phyloP scores from a whole-genome alignment of 2,888 invertebrate species.

The Trimorus sp. region DNA sequence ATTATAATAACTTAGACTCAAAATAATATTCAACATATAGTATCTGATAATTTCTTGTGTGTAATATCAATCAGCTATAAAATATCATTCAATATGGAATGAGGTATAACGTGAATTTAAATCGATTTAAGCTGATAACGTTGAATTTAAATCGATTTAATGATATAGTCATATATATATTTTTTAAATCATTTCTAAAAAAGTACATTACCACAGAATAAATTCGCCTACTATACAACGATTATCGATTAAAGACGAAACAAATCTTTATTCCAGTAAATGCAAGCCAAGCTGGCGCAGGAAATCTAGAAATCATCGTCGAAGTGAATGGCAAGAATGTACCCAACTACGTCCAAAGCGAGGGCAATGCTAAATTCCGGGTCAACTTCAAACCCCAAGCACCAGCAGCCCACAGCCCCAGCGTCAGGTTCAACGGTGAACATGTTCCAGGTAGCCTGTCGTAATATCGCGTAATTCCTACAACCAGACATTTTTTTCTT shows the following conservation, averaged over 20 bases:
- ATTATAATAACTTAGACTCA: neutral
- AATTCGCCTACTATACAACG: no score
- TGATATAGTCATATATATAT: no score
- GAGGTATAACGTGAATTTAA: no score
- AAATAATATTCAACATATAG: neutral
- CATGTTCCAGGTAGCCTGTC: conserved; percentile 84
- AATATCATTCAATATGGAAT: no score
- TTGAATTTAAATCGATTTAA: no score
- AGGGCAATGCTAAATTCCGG: conserved; percentile 96
- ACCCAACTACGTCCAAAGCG: conserved; percentile 98
- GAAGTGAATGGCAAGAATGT: conserved; percentile 98
- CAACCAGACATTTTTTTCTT: no score
- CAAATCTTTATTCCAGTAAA: conserved; percentile 85
- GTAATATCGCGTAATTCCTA: neutral
- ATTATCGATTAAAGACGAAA: no score
- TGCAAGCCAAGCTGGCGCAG: conserved; percentile 96
- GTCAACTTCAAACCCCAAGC: conserved; percentile 98
- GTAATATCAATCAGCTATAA: no score
- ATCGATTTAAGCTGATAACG: no score
- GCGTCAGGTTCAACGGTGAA: conserved; percentile 90
- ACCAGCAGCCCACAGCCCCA: conserved; percentile 94
- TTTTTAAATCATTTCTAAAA: conserved; percentile 73
- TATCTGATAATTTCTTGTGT: no score
- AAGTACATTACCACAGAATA: no score
- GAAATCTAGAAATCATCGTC: conserved; percentile 98